phyloP scores from a whole-genome alignment of 2,888 invertebrate genomes.

The Dione juno region DNA sequence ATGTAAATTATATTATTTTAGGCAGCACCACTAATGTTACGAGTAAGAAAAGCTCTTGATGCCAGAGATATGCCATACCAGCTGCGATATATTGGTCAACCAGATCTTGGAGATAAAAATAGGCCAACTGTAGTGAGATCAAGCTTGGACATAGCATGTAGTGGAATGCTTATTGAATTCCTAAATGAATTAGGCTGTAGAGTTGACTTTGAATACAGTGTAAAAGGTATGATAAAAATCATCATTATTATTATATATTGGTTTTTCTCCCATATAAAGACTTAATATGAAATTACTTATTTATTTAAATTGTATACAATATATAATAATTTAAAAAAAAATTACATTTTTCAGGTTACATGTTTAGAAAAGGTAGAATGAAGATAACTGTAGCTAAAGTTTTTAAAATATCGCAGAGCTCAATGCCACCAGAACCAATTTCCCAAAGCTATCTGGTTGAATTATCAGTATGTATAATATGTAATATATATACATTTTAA shows the following conservation, averaged over 20 bases:
- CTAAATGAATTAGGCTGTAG: slow-evolving; percentile 95
- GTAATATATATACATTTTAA: no score
- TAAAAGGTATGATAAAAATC: slow-evolving; percentile 85
- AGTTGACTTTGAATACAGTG: slow-evolving; percentile 96
- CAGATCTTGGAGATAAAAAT: slow-evolving; percentile 94
- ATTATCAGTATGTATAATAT: slow-evolving; percentile 85
- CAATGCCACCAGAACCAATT: slow-evolving; percentile 91
- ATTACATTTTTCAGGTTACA: slow-evolving; percentile 83
- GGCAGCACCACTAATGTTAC: slow-evolving; percentile 87
- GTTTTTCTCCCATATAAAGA: no score
- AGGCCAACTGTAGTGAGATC: slow-evolving; percentile 95
- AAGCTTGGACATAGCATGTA: slow-evolving; percentile 96
- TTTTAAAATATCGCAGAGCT: slow-evolving; percentile 89
- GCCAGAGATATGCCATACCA: slow-evolving; percentile 94
- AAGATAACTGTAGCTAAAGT: slow-evolving; percentile 98
- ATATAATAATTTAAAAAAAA: neutral
- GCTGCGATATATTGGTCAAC: slow-evolving; percentile 95
- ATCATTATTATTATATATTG: slow-evolving; percentile 5
- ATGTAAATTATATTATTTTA: slow-evolving; percentile 43
- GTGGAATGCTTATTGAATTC: slow-evolving; percentile 94
- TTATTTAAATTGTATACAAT: neutral
- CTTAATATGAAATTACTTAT: neutral
- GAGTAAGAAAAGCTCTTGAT: slow-evolving; percentile 93
- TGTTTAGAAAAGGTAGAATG: slow-evolving; percentile 98
- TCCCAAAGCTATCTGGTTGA: slow-evolving; percentile 97